A percentile compares a stretch with the other conserved stretches of the same genome.
phyloP scores from a whole-genome alignment of 2,888 invertebrate genomes.

The Argyresthia albistria region DNA sequence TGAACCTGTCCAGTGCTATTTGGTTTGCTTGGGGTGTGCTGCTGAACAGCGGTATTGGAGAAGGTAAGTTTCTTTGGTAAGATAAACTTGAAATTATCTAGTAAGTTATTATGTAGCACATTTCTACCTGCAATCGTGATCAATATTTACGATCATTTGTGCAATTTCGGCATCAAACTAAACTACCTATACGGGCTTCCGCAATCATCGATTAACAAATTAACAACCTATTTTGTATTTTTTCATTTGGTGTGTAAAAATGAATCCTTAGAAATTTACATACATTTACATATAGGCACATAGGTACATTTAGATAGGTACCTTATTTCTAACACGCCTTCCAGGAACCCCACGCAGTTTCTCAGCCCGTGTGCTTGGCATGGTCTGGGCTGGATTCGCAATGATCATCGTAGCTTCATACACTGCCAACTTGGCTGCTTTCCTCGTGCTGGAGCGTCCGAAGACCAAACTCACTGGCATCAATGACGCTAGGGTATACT shows the following conservation, averaged over 20 bases:
- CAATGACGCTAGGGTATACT: conserved; percentile 93
- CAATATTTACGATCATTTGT: background rate
- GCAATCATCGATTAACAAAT: too few relatives aligned
- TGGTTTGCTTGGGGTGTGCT: conserved; percentile 99
- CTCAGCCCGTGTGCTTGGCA: conserved; percentile 97
- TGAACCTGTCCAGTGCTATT: conserved; percentile 97
- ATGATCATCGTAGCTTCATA: conserved; percentile 99
- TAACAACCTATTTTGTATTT: too few relatives aligned
- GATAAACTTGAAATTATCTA: too few relatives aligned
- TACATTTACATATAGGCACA: too few relatives aligned
- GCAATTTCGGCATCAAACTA: too few relatives aligned
- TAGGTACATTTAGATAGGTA: too few relatives aligned
- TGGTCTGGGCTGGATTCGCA: conserved; percentile 99
- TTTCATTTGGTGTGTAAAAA: too few relatives aligned
- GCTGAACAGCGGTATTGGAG: conserved; percentile 98
- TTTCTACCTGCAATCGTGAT: too few relatives aligned
- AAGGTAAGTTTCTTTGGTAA: conserved; percentile 74
- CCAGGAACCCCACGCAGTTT: conserved; percentile 96
- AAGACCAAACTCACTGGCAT: conserved; percentile 98
- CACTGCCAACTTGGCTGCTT: conserved; percentile 99
- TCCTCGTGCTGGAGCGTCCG: conserved; percentile 97
- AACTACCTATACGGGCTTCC: too few relatives aligned
- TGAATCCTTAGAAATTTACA: too few relatives aligned
- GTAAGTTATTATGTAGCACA: too few relatives aligned
- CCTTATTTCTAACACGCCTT: background rate